Evolutionary conservation across 2,888 invertebrate genomes (phyloP).

Genomic region (Zele albiditarsus): DNA sequence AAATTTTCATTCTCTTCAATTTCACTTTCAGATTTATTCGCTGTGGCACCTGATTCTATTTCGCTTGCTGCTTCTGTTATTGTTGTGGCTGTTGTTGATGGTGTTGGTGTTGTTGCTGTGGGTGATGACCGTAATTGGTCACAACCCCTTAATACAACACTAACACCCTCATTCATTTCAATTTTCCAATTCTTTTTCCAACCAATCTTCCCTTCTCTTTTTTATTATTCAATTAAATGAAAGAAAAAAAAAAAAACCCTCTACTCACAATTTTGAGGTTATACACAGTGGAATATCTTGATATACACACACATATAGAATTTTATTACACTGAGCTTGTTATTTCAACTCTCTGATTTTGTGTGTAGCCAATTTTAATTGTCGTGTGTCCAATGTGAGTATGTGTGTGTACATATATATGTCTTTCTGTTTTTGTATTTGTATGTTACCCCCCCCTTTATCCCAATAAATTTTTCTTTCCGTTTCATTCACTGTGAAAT

Average conservation of each 20-base stretch:
- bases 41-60: slow-evolving; percentile 20
- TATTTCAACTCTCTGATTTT: background rate
- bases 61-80: slow-evolving; percentile 18
- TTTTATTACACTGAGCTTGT: background rate
- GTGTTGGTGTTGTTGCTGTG: slow-evolving; percentile 27
- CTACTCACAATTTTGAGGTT: slow-evolving; percentile 17
- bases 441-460: background rate
- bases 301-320: slow-evolving; percentile 33
- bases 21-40: slow-evolving; percentile 12
- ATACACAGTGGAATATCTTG: slow-evolving; percentile 28
- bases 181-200: background rate
- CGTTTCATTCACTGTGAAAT: background rate
- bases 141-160: slow-evolving; percentile 49
- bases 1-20: background rate
- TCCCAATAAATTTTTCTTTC: background rate
- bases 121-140: slow-evolving; percentile 43
- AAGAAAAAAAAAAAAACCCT: too few species aligned
- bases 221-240: too few species aligned
- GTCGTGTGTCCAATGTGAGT: background rate
- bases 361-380: slow-evolving; percentile 6
- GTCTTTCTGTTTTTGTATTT: background rate
- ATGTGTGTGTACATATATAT: background rate
- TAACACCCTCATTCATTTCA: slow-evolving; percentile 52
- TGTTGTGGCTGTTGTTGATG: slow-evolving; percentile 31
- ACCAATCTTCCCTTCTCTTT: background rate